Conservation (phyloP, 1,140 invertebrate genomes). For the Probaryconus sp. region DNA sequence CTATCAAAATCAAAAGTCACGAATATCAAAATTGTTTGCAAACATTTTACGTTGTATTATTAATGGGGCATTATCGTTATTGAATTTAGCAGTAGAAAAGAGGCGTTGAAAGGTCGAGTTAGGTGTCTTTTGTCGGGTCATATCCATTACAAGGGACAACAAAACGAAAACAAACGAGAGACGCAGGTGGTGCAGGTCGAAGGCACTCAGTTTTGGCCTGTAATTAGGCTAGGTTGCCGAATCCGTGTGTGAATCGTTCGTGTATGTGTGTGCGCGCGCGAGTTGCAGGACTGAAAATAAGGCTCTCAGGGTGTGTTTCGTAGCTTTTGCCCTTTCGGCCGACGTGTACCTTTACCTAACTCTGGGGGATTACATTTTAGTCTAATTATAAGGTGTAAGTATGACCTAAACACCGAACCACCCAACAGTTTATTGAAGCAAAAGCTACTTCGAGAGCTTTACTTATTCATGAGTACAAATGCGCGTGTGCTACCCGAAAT, state of each 20-base stretch:
- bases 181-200: slow-evolving; percentile 59
- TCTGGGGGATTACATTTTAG: slow-evolving; percentile 44
- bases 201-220: slow-evolving; percentile 55
- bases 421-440: slow-evolving; percentile 21
- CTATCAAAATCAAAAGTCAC: too few relatives aligned
- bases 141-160: slow-evolving; percentile 60
- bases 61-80: too few relatives aligned
- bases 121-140: slow-evolving; percentile 49
- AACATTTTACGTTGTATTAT: too few relatives aligned
- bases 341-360: slow-evolving; percentile 20
- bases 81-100: slow-evolving; percentile 41
- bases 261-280: slow-evolving; percentile 38
- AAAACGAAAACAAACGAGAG: slow-evolving; percentile 59
- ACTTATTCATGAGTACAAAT: slow-evolving; percentile 46
- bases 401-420: slow-evolving; percentile 34
- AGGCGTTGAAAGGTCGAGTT: slow-evolving; percentile 57
- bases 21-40: too few relatives aligned
- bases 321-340: slow-evolving; percentile 50
- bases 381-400: slow-evolving; percentile 54
- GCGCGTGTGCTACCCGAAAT: neutral
- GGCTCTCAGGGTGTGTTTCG: slow-evolving; percentile 36
- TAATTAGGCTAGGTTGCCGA: slow-evolving; percentile 62
- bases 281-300: slow-evolving; percentile 44
- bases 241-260: slow-evolving; percentile 28
- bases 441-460: neutral